Evolutionary conservation across 2,888 invertebrate genomes (phyloP), one percentile per base, ranked within the genome.

Genomic region (Anodontia alba): DNA sequence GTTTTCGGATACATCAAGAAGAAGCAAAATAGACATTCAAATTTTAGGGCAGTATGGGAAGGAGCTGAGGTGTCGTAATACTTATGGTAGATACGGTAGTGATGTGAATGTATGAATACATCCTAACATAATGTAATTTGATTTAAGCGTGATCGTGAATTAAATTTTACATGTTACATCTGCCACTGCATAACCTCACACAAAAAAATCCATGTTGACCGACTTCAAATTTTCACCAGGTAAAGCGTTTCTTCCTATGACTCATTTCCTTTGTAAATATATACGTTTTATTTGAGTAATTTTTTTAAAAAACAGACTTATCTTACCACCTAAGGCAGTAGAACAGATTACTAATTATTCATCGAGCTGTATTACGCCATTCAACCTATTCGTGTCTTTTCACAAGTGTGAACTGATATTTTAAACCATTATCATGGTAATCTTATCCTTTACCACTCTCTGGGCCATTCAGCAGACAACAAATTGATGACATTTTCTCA

Each of bases 241-340:
- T 62, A 62, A 62, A 62, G 29, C 62, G 33, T 33, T 62, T 62
- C 33, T 8, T 42, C 20, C n/a, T 20, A 69, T 69, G 69, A 69
- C 69, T 69, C 69, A 69, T 23, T 69, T 69, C 69, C 69, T 43
- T 42, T 69, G 69, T 43, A 69, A 46, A 69, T 69, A 67, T 38
- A 43, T 42, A 43, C 69, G 69, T 69, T 42, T 69, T 69, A 69
- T 42, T 69, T 69, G 43, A 69, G 69, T 69, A 42, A 69, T 69
- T 69, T 69, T 69, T 69, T 42, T 23, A 69, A 69, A 23, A 69
- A n/a, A n/a, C n/a, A 46, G 43, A 29, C 38, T 43, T 69, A 69
- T 69, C 69, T 42, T 23, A 43, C n/a, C 69, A 23, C 69, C 69
- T 69, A 42, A 3, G 23, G 62, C 33, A 62, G 62, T 62, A 33